These are phyloP conservation scores for Cylindroiulus punctatus DNA, from an alignment of 2,888 invertebrate genomes.

Conservation along the genomic window DNA sequence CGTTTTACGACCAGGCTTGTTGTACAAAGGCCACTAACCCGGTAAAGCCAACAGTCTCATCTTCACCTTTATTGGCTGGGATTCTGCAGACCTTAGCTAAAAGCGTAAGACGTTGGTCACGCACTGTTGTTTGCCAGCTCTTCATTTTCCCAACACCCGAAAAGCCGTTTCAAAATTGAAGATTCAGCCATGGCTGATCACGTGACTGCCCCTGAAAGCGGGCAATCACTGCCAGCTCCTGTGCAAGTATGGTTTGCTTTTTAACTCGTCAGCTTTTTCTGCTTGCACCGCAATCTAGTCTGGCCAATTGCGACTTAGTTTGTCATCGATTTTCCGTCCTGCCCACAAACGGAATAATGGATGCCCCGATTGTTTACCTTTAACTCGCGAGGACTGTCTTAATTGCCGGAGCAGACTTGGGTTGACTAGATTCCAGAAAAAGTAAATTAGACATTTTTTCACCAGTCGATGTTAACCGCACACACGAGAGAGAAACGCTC, in stretches of 20 bases:
- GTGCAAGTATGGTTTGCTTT: not conserved
- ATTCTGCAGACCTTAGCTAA: not conserved
- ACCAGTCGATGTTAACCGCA: too few species aligned
- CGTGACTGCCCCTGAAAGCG: not conserved
- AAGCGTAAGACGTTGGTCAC: not conserved
- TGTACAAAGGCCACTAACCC: conserved; percentile 35
- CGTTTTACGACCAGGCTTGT: not conserved
- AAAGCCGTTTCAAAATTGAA: not conserved
- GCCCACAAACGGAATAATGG: conserved; percentile 10
- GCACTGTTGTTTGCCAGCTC: not conserved
- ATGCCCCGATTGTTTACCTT: conserved; percentile 35
- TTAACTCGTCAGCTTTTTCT: conserved; percentile 3
- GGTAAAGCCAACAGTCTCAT: not conserved
- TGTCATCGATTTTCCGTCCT: not conserved
- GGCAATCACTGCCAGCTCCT: conserved; percentile 14
- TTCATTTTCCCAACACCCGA: not conserved
- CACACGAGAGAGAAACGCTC: too few species aligned
- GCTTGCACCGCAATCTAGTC: not conserved
- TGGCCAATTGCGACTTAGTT: not conserved
- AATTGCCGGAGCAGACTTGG: not conserved
- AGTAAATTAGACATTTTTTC: not conserved
- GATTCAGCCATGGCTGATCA: not conserved
- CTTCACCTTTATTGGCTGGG: not conserved
- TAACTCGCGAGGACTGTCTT: not conserved
- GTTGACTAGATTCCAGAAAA: not conserved